Base-by-base conservation (phyloP, 2,797 vertebrate genomes). In the Lates japonicus region DNA sequence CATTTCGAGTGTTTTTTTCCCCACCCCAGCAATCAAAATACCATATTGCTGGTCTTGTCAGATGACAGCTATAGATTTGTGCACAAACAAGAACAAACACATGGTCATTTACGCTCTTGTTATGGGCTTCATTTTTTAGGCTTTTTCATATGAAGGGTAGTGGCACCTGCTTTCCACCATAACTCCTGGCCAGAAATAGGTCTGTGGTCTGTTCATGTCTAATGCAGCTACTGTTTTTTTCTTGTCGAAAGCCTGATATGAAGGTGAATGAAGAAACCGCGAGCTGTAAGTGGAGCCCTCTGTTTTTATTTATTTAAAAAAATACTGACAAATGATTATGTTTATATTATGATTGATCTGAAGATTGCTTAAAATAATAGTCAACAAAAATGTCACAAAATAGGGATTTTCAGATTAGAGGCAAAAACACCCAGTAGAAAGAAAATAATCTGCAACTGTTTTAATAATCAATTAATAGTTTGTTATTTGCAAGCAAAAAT, bases 221-320 rank as follows among this genome's bases (percentile, higher is more conserved):
- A 95, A 96, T 65, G 5, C 19, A 84, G 82, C 83, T 63, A 10
- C 31, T 42, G 12, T 14, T 5, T 29, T 39, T 91, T 92, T 92
- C 94, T 92, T 93, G 84, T 92, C 82, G 14, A 90, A 99, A 98
- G 96, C 99, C 98, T 93, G 98, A 99, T 96, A 96, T 99, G 97
- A 99, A 99, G 94, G 96, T 99, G 90, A 99, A 99, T 96, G n/a
- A 99, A 99, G 96, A 99, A 99, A 89, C 98, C 98, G 52, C 95
- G 98, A 96, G 96, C 97, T 71, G 98, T 99, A 95, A 98, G 98
- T 98, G 29, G 3, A 49, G 1, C 46, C 0, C 42, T 39, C 35
- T 46, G 1, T 10, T 61, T 31, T 29, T n/a, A 1, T 57, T 31
- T 52, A 0, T 54, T 55, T 4, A n/a, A 29, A 5, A 35, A 35